These are phyloP conservation scores for Atta texana DNA, from an alignment of 1,140 invertebrate genomes.

Conservation along the genomic window DNA sequence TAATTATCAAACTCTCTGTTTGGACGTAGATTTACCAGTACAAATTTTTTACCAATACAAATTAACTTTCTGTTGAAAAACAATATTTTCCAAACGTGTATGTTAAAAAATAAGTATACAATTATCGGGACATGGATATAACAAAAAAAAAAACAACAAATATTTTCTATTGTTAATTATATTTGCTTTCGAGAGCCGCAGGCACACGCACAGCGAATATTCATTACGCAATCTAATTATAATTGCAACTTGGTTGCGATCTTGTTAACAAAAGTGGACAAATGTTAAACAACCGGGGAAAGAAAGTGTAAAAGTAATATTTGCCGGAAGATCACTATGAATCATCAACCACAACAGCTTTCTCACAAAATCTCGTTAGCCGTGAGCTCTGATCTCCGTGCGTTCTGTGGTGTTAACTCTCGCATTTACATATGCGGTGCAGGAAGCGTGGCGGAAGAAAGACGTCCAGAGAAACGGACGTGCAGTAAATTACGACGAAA, in stretches of 20 bases:
- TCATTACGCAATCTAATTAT: slow-evolving; percentile 43
- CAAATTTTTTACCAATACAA: background rate
- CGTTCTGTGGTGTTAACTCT: slow-evolving; percentile 58
- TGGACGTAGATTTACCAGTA: background rate
- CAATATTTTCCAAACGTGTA: background rate
- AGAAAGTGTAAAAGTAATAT: slow-evolving; percentile 42
- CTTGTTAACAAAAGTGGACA: slow-evolving; percentile 25
- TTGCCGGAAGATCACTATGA: slow-evolving; percentile 32
- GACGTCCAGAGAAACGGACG: slow-evolving; percentile 48
- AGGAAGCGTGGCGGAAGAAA: slow-evolving; percentile 47
- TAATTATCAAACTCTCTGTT: slow-evolving; percentile 1
- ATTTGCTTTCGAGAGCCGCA: background rate
- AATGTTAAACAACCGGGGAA: slow-evolving; percentile 16
- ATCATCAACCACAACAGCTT: slow-evolving; percentile 49
- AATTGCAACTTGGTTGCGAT: background rate
- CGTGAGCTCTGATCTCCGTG: slow-evolving; percentile 36
- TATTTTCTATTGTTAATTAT: slow-evolving; percentile 27
- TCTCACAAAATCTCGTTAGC: slow-evolving; percentile 63
- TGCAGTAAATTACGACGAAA: slow-evolving; percentile 51
- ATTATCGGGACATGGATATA: slow-evolving; percentile 6
- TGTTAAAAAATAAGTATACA: background rate
- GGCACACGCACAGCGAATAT: background rate
- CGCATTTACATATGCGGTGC: slow-evolving; percentile 64
- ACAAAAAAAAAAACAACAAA: background rate
- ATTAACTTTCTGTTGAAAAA: slow-evolving; percentile 19